These are phyloP conservation scores for Drosophila nr. perissopoda DNA, from an alignment of 2,888 invertebrate genomes.

Conservation along the genomic window DNA sequence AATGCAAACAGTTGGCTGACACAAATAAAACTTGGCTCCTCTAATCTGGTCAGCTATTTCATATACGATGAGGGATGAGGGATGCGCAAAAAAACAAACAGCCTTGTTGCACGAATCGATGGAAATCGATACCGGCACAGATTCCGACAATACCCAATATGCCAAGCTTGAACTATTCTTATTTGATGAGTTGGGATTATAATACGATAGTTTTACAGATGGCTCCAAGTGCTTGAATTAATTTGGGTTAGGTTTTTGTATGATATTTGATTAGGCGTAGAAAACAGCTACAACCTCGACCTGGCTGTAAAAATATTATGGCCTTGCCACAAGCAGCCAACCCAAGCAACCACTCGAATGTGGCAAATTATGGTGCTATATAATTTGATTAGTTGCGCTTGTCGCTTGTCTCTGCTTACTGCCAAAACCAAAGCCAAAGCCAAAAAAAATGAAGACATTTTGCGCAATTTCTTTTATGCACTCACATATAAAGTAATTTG, in stretches of 20 bases:
- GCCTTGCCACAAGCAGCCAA: slow-evolving; percentile 40
- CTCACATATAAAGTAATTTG: slow-evolving; percentile 31
- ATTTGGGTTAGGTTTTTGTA: not conserved
- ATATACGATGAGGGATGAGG: slow-evolving; percentile 27
- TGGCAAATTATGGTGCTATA: slow-evolving; percentile 45
- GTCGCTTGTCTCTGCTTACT: slow-evolving; percentile 19
- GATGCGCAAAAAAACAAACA: not conserved
- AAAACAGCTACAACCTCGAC: slow-evolving; percentile 19
- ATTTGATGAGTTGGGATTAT: not conserved
- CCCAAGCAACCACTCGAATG: slow-evolving; percentile 48
- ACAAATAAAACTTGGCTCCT: slow-evolving; percentile 9
- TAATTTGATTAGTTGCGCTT: slow-evolving; percentile 67
- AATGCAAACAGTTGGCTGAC: slow-evolving; percentile 5
- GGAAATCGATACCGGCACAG: not conserved
- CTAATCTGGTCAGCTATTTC: slow-evolving; percentile 18
- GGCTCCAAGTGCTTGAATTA: not conserved
- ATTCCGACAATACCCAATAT: not conserved
- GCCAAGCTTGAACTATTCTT: not conserved
- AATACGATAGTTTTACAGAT: not conserved
- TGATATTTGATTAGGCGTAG: slow-evolving; percentile 6
- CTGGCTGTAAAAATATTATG: slow-evolving; percentile 3
- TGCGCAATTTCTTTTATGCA: slow-evolving; percentile 61
- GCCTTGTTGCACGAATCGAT: not conserved
- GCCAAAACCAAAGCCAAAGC: slow-evolving; percentile 4
- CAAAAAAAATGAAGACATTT: slow-evolving; percentile 39